Evolutionary conservation across 2,888 invertebrate genomes (phyloP), one percentile per base, ranked within the genome.

Genomic region (Aspidiotus rigidus): DNA sequence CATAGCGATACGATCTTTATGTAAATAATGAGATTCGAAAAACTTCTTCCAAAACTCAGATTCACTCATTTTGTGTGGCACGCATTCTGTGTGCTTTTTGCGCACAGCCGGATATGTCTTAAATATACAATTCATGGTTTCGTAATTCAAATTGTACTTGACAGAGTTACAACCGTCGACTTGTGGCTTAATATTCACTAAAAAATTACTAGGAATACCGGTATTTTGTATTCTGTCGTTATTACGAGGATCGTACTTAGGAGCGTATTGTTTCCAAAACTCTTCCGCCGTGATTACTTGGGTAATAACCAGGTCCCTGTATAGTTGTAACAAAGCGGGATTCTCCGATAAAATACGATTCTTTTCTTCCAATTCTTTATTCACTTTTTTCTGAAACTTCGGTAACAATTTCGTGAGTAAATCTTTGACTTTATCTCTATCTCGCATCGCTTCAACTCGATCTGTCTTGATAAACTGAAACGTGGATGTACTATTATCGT

Each of bases 31-130:
- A 15, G 97, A 98, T 78, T 99, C 98, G 81, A 99, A 99, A 81
- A 99, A 99, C 77, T 95, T 92, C 13, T 94, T 95, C 99, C 99
- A 99, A 81, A 99, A 99, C 77, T 97, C 96, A 0, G 91, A 86
- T 80, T 99, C 99, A 0, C 90, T 86, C 85, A 98, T 84, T 81
- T 94, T 93, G 72, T 89, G 85, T 42, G 99, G 99, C 53, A 99
- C 99, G 79, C 93, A 88, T 78, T 99, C 98, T 70, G 88, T 81
- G 79, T 98, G 96, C 83, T 98, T 98, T 82, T 89, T 90, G 77
- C 93, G 89, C 0, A 99, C 99, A 74, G 96, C 94, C 17, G 99
- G 99, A 82, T 99, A 99, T 72, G 99, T 98, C 81, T 94, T 93
- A 79, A 99, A 99, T 81, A 99, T 96, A 75, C 95, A 93, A 76